Base-by-base conservation (phyloP, 2,888 invertebrate genomes). In the Graphium colonna region DNA sequence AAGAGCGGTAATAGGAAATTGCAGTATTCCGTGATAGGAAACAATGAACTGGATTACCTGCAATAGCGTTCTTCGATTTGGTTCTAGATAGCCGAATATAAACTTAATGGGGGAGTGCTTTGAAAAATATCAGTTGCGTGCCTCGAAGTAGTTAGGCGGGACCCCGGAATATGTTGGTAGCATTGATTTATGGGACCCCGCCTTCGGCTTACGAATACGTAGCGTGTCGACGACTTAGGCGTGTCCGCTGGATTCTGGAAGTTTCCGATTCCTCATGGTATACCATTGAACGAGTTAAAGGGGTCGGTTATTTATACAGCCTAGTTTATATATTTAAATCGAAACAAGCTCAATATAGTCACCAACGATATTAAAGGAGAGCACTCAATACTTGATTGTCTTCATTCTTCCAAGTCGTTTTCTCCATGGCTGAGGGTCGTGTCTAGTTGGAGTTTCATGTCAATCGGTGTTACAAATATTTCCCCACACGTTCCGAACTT, bases 81-180 rank as follows among this genome's bases (percentile, higher is more conserved):
- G 8, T 9, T 31, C 9, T 9, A 31, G 31, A 9, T 31, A 9
- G 9, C 21, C 31, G 31, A 9, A 3, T 31, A 31, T 31, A 31
- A 9, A 3, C 31, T 57, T 69, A 68, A 68, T 67, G 70, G 67
- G 66, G 68, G 65, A 61, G 60, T 61, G 60, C 21, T 77, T 49
- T 28, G 49, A 45, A 75, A 80, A 81, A 79, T 82, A 82, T 81
- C 67, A 72, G 73, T 67, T 64, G 82, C 85, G 82, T 84, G 83
- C 63, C 60, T 58, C 52, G 68, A 71, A 73, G 78, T 78, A 78
- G 75, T 79, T 79, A 76, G 64, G 62, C 58, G 68, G 59, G 56
- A 62, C 62, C 64, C 60, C 63, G 60, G 67, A 61, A 58, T 62
- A 67, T 59, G 62, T 64, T 64, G 60, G 66, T 62, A 68, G 63